phyloP scores from a whole-genome alignment of 2,113 vertebrate species.

The Pelvicachromis taeniatus region DNA sequence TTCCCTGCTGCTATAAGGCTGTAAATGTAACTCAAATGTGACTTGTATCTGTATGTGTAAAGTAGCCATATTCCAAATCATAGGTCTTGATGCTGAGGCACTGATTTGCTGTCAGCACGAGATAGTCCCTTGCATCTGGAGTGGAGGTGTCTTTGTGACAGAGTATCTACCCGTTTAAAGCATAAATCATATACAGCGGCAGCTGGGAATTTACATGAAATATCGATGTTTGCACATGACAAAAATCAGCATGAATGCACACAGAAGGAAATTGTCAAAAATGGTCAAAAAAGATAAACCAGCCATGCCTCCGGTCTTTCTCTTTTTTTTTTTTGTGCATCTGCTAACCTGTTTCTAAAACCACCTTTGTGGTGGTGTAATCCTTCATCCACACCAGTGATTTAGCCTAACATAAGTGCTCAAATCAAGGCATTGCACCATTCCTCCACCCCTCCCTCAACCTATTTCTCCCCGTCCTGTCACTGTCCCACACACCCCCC shows the following conservation, averaged over 20 bases:
- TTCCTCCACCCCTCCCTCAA: conserved; percentile 7
- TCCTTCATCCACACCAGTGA: conserved; percentile 36
- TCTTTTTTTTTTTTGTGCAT: not conserved
- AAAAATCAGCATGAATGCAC: not conserved
- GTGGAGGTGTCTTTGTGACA: not conserved
- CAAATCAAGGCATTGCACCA: conserved; percentile 48
- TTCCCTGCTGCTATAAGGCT: not conserved
- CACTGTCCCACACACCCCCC: not conserved
- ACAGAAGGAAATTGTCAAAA: conserved; percentile 3
- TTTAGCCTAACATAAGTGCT: conserved; percentile 18
- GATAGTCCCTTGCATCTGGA: not conserved
- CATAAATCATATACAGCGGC: conserved; percentile 1
- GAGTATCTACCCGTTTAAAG: conserved; percentile 11
- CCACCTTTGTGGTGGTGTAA: conserved; percentile 29
- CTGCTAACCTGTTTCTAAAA: conserved; percentile 28
- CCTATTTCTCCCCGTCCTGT: conserved; percentile 20
- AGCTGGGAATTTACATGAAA: not conserved
- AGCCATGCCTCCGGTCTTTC: not conserved
- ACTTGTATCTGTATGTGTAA: not conserved
- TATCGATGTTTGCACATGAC: not conserved
- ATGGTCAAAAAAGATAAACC: conserved; percentile 4
- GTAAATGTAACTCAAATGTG: not conserved
- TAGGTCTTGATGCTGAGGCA: not conserved
- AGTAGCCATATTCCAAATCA: conserved; percentile 23
- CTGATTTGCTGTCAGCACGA: conserved; percentile 22